These are phyloP conservation scores for Scaptomyza graminum DNA, from an alignment of 1,140 invertebrate genomes.

Conservation along the genomic window DNA sequence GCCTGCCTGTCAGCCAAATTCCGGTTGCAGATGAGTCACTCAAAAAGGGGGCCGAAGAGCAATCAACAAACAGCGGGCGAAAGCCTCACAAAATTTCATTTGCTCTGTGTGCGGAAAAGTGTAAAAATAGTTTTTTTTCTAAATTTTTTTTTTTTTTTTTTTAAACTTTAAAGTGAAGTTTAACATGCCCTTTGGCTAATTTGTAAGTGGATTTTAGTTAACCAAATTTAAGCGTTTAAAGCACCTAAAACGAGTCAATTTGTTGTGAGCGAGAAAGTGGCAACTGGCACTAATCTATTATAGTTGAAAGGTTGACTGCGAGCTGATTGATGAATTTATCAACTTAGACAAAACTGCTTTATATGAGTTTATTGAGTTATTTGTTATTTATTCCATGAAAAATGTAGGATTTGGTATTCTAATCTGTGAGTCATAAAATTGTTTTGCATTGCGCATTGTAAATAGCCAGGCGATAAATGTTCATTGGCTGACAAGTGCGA, in stretches of 20 bases:
- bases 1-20: slow-evolving; percentile 63
- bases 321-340: too few species aligned
- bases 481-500: slow-evolving; percentile 47
- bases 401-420: background rate
- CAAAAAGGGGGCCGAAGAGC: too few species aligned
- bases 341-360: too few species aligned
- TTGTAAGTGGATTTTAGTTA: slow-evolving; percentile 47
- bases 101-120: slow-evolving; percentile 29
- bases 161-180: slow-evolving; percentile 26
- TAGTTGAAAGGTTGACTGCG: background rate
- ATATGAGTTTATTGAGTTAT: too few species aligned
- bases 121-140: slow-evolving; percentile 38
- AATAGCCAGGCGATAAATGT: slow-evolving; percentile 19
- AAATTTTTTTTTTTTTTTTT: too few species aligned
- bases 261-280: slow-evolving; percentile 20
- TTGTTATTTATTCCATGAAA: background rate
- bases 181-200: slow-evolving; percentile 38
- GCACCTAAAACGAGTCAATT: slow-evolving; percentile 22
- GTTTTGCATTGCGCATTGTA: slow-evolving; percentile 28
- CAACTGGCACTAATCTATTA: background rate
- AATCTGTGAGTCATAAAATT: slow-evolving; percentile 18
- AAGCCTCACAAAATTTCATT: slow-evolving; percentile 54
- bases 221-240: slow-evolving; percentile 37
- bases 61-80: slow-evolving; percentile 14
- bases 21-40: slow-evolving; percentile 73